phyloP scores from a whole-genome alignment of 2,797 vertebrate genomes.

The Hippoglossus hippoglossus region DNA sequence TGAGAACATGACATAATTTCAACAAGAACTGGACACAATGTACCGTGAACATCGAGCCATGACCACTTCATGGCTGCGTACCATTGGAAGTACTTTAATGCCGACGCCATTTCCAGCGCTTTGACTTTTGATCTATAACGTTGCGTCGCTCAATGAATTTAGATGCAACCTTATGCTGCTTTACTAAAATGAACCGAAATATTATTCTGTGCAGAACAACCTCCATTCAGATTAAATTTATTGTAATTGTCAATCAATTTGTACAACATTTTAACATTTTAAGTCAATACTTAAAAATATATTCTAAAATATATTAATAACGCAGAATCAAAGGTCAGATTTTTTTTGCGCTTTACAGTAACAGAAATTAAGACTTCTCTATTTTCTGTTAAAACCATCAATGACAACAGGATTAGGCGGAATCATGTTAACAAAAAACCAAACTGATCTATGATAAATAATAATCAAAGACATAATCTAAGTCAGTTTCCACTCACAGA shows the following conservation, averaged over 20 bases:
- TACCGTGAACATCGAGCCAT: not conserved
- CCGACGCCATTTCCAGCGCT: conserved; percentile 58
- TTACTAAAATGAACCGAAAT: not conserved
- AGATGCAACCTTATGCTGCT: not conserved
- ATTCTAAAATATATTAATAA: not conserved
- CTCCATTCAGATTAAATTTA: not conserved
- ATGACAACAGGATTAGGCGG: not conserved
- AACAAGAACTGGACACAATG: conserved; percentile 21
- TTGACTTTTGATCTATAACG: conserved; percentile 24
- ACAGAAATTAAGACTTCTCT: not conserved
- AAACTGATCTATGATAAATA: not conserved
- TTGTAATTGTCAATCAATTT: not conserved
- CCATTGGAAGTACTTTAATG: conserved; percentile 33
- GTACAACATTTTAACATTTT: not conserved
- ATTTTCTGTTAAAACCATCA: not conserved
- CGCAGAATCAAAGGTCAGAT: not conserved
- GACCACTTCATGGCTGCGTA: conserved; percentile 46
- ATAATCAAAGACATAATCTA: not conserved
- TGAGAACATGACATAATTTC: not conserved
- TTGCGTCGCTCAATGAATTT: conserved; percentile 15
- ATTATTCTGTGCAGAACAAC: not conserved
- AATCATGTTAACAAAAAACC: not conserved
- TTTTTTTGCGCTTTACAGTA: not conserved
- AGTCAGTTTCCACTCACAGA: no score
- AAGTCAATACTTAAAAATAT: not conserved